Evolutionary conservation across 2,113 vertebrate species (phyloP).

Genomic region (Carassius carassius): DNA sequence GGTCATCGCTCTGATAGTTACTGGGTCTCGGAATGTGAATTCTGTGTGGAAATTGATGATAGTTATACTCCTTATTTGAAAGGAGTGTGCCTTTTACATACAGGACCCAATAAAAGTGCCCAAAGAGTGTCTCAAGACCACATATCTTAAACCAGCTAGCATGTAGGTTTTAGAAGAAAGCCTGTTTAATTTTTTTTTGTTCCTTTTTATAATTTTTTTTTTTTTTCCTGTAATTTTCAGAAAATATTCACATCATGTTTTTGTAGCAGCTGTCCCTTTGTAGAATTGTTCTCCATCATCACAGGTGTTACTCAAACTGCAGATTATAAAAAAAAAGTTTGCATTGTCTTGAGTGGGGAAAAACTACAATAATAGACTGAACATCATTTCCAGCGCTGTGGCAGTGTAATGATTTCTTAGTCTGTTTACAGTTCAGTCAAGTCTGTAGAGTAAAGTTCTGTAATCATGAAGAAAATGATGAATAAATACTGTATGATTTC

Average conservation of each 20-base stretch:
- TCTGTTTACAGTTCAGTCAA: conserved; percentile 45
- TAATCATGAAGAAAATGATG: conserved; percentile 35
- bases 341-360: neutral
- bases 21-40: neutral
- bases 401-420: conserved; percentile 25
- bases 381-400: conserved; percentile 21
- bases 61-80: neutral
- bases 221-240: neutral
- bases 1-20: conserved; percentile 12
- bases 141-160: neutral
- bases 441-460: conserved; percentile 48
- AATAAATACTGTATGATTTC: conserved; percentile 53
- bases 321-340: neutral
- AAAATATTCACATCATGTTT: conserved; percentile 1
- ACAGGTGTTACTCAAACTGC: neutral
- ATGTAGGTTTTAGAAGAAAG: conserved; percentile 7
- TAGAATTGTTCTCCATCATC: neutral
- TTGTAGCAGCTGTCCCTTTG: neutral
- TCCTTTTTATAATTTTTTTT: neutral
- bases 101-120: neutral
- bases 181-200: neutral
- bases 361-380: neutral
- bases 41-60: neutral
- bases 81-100: conserved; percentile 34
- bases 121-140: neutral